These are phyloP conservation scores for Callaeas wilsoni DNA, from an alignment of 2,113 vertebrate species.

Conservation along the genomic window DNA sequence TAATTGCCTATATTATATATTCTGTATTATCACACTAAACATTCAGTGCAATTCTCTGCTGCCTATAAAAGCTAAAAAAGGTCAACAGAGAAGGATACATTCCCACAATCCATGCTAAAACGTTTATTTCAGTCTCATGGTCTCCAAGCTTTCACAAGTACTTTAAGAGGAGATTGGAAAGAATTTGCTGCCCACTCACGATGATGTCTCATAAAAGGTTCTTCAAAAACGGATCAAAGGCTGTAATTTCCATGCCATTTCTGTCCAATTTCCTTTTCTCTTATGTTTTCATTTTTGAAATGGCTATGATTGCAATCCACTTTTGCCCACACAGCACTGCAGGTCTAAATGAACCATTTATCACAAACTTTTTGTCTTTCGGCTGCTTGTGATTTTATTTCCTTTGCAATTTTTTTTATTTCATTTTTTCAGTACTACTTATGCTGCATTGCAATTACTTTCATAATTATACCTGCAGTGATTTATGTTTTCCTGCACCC, in stretches of 20 bases:
- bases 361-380: conserved; percentile 74
- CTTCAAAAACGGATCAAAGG: conserved; percentile 72
- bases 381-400: conserved; percentile 70
- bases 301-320: conserved; percentile 77
- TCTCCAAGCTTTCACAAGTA: conserved; percentile 63
- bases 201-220: conserved; percentile 70
- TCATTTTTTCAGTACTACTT: conserved; percentile 57
- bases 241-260: conserved; percentile 80
- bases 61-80: conserved; percentile 44
- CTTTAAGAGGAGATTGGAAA: conserved; percentile 68
- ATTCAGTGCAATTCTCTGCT: conserved; percentile 38
- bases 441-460: conserved; percentile 67
- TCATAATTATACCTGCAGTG: conserved; percentile 75
- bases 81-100: conserved; percentile 29
- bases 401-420: conserved; percentile 64
- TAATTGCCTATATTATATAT: neutral
- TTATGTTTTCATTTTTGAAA: conserved; percentile 77
- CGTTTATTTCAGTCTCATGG: conserved; percentile 56
- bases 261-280: conserved; percentile 78
- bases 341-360: conserved; percentile 77
- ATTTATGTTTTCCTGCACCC: conserved; percentile 61
- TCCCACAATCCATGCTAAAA: conserved; percentile 55
- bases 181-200: conserved; percentile 69
- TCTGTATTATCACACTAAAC: conserved; percentile 30
- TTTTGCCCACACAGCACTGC: conserved; percentile 75